phyloP scores from a whole-genome alignment of 2,888 invertebrate species.

The Drosophila merina region DNA sequence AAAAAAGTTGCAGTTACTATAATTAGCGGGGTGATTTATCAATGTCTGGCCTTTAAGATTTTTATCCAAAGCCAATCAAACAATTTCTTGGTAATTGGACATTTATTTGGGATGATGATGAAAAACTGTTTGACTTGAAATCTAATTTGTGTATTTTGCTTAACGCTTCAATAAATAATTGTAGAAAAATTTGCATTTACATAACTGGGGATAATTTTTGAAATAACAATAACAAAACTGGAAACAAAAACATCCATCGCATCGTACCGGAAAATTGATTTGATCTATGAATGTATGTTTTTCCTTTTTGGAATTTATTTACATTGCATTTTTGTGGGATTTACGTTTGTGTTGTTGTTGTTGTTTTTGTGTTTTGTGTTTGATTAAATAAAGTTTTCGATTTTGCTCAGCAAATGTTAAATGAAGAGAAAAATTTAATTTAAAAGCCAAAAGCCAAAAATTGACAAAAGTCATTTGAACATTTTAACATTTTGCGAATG shows the following conservation, averaged over 20 bases:
- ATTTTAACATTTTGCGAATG: constrained; percentile 47
- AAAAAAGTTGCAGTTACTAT: constrained; percentile 36
- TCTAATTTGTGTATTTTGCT: constrained; percentile 43
- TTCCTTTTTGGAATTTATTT: constrained; percentile 36
- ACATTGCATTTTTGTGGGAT: constrained; percentile 42
- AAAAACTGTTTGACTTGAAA: constrained; percentile 8
- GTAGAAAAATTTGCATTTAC: constrained; percentile 52
- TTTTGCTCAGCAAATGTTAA: constrained; percentile 64
- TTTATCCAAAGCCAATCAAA: constrained; percentile 4
- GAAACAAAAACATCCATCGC: constrained; percentile 38
- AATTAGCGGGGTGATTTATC: constrained; percentile 68
- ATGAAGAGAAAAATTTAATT: constrained; percentile 79
- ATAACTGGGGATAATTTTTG: constrained; percentile 52
- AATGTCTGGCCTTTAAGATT: constrained; percentile 20
- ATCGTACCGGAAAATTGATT: constrained; percentile 11
- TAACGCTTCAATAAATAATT: constrained; percentile 43
- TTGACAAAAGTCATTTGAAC: constrained; percentile 70
- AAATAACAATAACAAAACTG: constrained; percentile 49
- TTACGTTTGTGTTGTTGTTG: constrained; percentile 43
- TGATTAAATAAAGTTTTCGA: constrained; percentile 53
- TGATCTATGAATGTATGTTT: background rate
- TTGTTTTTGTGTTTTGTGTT: constrained; percentile 47
- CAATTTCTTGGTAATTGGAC: background rate
- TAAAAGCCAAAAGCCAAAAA: constrained; percentile 78
- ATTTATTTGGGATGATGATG: constrained; percentile 12